Percentiles rank a stretch among this genome's conserved stretches.
Conservation (phyloP, 2,888 invertebrate genomes). For the Syritta pipiens region DNA sequence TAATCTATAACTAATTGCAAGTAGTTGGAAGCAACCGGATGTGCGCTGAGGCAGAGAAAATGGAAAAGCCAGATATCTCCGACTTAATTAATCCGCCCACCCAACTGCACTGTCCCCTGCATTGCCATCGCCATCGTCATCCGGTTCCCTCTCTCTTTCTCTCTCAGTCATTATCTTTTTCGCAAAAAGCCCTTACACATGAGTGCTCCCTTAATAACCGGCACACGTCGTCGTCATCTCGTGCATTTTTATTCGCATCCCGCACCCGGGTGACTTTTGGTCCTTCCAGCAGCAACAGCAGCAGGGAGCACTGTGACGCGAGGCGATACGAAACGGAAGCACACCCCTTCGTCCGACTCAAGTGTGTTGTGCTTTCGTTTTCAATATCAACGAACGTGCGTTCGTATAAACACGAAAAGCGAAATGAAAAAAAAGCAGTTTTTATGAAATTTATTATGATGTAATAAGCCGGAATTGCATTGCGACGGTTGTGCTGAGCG, state of each 20-base stretch:
- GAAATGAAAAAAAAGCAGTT: slow-evolving; percentile 26
- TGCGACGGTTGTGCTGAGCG: slow-evolving; percentile 34
- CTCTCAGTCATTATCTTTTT: slow-evolving; percentile 52
- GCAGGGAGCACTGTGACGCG: too few relatives aligned
- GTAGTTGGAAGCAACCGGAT: slow-evolving; percentile 63
- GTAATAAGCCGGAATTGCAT: slow-evolving; percentile 65
- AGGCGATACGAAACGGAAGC: background rate
- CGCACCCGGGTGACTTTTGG: slow-evolving; percentile 34
- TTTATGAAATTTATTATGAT: slow-evolving; percentile 64
- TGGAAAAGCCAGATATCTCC: slow-evolving; percentile 40
- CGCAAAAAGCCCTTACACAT: slow-evolving; percentile 52
- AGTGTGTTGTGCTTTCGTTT: slow-evolving; percentile 35
- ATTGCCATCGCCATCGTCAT: slow-evolving; percentile 5
- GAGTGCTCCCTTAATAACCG: slow-evolving; percentile 67
- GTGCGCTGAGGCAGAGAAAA: slow-evolving; percentile 30
- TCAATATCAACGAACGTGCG: slow-evolving; percentile 35
- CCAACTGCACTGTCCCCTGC: background rate
- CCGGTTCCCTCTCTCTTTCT: too few relatives aligned
- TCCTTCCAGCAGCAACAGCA: too few relatives aligned
- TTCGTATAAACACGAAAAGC: slow-evolving; percentile 14
- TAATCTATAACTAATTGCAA: slow-evolving; percentile 64
- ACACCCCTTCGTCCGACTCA: slow-evolving; percentile 31
- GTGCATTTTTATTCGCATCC: slow-evolving; percentile 33
- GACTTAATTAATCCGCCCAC: slow-evolving; percentile 56
- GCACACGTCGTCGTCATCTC: slow-evolving; percentile 49